Base-by-base conservation (phyloP, 2,113 vertebrate species). In the Haemorhous mexicanus region DNA sequence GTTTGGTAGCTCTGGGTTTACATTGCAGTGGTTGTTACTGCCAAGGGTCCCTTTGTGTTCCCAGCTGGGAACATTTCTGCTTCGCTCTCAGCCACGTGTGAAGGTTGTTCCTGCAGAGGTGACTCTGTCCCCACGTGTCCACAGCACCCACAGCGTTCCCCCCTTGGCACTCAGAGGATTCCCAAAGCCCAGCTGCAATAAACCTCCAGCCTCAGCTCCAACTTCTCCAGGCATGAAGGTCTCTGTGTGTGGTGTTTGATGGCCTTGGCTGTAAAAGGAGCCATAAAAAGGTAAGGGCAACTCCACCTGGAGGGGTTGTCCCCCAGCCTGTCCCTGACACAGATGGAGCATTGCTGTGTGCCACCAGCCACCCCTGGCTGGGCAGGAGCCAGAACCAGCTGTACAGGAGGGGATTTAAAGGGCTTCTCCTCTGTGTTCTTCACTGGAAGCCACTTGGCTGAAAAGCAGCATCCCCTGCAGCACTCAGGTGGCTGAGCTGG, bases 271-370 rank as follows among this genome's bases (percentile, higher is more conserved):
- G 19, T 13, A 9, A 21, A 43, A 80, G 91, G 4, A 91, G 58
- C 66, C 50, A 15, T 94, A 89, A 87, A 95, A 91, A 47, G 0
- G 4, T 41, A 82, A 94, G 87, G 37, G n/a, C 70, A 93, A 8
- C 55, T 35, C 9, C 80, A 27, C 78, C 91, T 84, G 9, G 4
- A 78, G 82, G 91, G 74, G 47, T 17, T 23, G 21, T 8, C 55
- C 77, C 47, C 17, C 72, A 19, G 41, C 39, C 2, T 5, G 64
- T 27, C 63, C 12, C 76, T 2, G 37, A 1, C 11, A 1, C 3
- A 0, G 2, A 2, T 1, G 5, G 47, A 13, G 8, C 6, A 0
- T 2, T 14, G 47, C 76, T 1, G 1, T 3, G 67, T 11, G 68
- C 12, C 56, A 5, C 49, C 62, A 47, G 41, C 33, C 1, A 0